A percentile compares a stretch with the other conserved stretches of the same genome.
phyloP scores from a whole-genome alignment of 2,113 vertebrate genomes.

The Ailurus styani region DNA sequence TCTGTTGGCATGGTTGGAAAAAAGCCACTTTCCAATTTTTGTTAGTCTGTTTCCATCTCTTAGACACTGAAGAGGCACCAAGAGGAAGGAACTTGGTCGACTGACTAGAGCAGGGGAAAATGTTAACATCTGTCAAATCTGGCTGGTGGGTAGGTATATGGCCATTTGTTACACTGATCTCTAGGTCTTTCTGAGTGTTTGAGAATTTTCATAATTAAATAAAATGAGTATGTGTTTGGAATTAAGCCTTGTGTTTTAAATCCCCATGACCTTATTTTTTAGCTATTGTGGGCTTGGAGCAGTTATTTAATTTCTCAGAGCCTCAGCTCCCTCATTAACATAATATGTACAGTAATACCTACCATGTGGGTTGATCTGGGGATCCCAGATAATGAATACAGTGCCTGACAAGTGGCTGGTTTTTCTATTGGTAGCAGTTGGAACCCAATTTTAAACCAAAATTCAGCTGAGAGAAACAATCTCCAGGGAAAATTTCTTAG shows the following conservation, averaged over 20 bases:
- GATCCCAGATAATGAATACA: background rate
- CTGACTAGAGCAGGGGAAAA: background rate
- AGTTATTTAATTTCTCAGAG: background rate
- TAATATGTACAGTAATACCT: background rate
- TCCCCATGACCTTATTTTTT: background rate
- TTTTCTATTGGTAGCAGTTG: background rate
- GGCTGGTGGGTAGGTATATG: background rate
- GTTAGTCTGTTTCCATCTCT: background rate
- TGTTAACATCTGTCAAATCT: background rate
- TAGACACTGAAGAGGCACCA: background rate
- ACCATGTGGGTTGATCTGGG: background rate
- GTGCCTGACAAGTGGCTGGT: background rate
- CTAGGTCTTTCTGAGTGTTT: background rate
- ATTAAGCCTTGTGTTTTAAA: background rate
- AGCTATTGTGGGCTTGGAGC: background rate
- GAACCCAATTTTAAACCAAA: conserved; percentile 8
- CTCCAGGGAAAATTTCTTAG: background rate
- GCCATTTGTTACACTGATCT: background rate
- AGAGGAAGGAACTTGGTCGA: background rate
- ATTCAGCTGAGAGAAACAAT: background rate
- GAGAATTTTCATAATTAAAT: background rate
- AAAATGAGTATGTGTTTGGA: background rate
- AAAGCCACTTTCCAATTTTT: background rate
- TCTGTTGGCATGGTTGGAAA: background rate
- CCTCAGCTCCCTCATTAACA: background rate